Percentiles rank a stretch among this genome's conserved stretches.
These are phyloP conservation scores for Terrapene triunguis DNA, from an alignment of 2,113 vertebrate species.

Conservation along the genomic window DNA sequence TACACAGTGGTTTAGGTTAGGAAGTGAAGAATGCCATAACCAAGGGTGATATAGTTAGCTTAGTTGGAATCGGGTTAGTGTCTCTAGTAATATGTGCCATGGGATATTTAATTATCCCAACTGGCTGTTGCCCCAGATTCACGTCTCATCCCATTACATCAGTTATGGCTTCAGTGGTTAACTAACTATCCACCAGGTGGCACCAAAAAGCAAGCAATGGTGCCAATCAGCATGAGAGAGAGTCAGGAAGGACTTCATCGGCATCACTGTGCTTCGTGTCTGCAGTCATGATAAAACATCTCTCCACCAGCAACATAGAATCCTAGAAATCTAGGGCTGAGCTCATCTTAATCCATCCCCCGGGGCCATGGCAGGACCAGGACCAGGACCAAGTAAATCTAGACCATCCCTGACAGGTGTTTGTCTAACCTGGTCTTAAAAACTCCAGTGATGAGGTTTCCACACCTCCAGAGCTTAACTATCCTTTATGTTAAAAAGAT, in stretches of 20 bases:
- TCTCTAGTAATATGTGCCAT: background rate
- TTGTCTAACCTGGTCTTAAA: background rate
- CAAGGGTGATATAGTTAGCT: background rate
- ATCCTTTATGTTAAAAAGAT: no score
- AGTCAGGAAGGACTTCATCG: background rate
- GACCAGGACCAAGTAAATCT: background rate
- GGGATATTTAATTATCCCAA: background rate
- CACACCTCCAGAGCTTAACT: background rate
- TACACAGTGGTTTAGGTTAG: no score
- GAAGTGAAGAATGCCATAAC: background rate
- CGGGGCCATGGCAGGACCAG: rapidly evolving
- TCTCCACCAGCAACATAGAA: background rate
- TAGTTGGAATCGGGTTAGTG: background rate
- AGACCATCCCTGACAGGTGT: background rate
- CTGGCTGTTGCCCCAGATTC: background rate
- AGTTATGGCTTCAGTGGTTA: background rate
- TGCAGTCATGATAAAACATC: background rate
- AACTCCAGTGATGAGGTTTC: background rate
- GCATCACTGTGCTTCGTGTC: background rate
- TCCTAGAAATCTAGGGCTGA: background rate
- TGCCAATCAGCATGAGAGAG: background rate
- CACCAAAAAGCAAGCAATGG: background rate
- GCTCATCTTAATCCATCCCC: background rate
- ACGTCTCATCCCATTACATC: background rate
- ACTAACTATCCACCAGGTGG: background rate